Evolutionary conservation across 2,888 invertebrate genomes (phyloP).

Genomic region (Salpingus planirostris): DNA sequence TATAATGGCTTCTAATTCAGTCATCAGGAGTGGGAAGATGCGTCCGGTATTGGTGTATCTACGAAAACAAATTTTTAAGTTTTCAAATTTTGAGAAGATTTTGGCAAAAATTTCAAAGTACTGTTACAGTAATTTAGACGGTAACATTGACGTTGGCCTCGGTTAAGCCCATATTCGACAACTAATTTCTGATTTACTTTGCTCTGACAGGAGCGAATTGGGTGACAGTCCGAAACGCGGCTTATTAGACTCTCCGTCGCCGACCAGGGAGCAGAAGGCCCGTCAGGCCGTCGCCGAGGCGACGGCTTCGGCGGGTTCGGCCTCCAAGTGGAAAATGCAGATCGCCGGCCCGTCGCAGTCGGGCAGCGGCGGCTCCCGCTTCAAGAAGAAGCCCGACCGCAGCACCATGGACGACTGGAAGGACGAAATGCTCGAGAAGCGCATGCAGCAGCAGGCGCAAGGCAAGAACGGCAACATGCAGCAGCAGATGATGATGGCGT

Average conservation of each 20-base stretch:
- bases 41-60: no score
- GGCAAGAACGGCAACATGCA: conserved; percentile 45
- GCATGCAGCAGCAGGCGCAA: conserved; percentile 23
- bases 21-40: no score
- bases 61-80: no score
- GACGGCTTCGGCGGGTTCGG: conserved; percentile 44
- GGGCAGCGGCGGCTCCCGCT: conserved; percentile 44
- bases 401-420: conserved; percentile 44
- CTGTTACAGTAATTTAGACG: no score
- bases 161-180: no score
- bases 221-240: conserved; percentile 33
- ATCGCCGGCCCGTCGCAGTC: conserved; percentile 42
- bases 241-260: conserved; percentile 39
- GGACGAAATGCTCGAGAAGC: conserved; percentile 46
- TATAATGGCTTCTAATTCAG: no score
- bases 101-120: no score
- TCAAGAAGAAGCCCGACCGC: conserved; percentile 53
- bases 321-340: conserved; percentile 62
- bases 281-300: conserved; percentile 44
- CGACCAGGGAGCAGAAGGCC: conserved; percentile 42
- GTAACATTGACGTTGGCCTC: no score
- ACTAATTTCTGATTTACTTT: no score
- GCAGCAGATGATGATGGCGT: background rate
- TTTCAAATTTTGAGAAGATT: no score
- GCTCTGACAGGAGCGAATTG: conserved; percentile 27